Evolutionary conservation across 2,888 invertebrate genomes (phyloP), one percentile per base, ranked within the genome.

Genomic region (Ethmia dodecea): DNA sequence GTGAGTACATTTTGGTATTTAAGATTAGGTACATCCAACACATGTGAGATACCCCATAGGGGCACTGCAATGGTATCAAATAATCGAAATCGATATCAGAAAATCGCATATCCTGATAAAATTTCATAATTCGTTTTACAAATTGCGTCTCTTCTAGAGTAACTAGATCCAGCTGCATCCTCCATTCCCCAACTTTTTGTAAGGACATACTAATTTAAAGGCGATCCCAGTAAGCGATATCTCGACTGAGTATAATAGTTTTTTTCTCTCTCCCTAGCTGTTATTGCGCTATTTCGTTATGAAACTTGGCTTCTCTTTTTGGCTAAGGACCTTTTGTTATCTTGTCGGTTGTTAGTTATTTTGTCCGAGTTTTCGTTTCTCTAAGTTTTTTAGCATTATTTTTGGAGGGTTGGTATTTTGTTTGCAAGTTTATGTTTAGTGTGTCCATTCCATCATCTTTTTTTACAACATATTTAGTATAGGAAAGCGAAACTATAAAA

Each of bases 131-230:
- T n/a, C n/a, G n/a, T n/a, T n/a, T n/a, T n/a, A n/a, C n/a, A n/a
- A n/a, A n/a, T n/a, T 22, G 22, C n/a, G 14, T 8, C 5, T 3
- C 10, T 31, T 40, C 39, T 30, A 36, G 30, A 8, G 24, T 3
- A 5, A 24, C n/a, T 29, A 39, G 3, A 8, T 39, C 35, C 15
- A 5, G 18, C 6, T n/a, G 14, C 5, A 10, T 27, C 31, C 30
- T 28, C 41, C 34, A 40, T 40, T 38, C 28, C 35, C 40, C 25
- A 47, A 55, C 45, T 47, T 62, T 42, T 49, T 49, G 48, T 53
- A 52, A 47, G 51, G 45, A 54, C 51, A 54, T 50, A 55, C 54
- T 59, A 57, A 61, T 62, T 60, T 57, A 54, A 56, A 60, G 57
- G 49, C 57, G 43, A 56, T 60, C 45, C 40, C 37, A 43, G 52